Evolutionary conservation across 2,888 invertebrate species (phyloP), one percentile per base, ranked within the genome.

Genomic region (Papilio gigon): DNA sequence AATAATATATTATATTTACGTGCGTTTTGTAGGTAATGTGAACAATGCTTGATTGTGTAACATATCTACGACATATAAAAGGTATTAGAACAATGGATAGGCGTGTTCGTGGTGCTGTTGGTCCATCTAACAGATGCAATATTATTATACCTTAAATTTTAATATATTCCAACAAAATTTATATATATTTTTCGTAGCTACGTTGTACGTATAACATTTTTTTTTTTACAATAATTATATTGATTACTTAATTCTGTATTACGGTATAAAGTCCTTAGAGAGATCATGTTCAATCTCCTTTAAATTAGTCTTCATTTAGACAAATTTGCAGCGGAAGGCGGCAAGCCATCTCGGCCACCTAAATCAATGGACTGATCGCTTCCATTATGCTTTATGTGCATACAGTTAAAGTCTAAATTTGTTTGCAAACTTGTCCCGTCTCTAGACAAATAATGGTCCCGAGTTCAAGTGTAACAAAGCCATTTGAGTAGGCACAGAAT

Each of bases 51-150:
- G 80, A 79, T 78, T 81, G 84, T 82, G 84, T 86, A n/a, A n/a
- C n/a, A n/a, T n/a, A 83, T 73, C 75, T 75, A 84, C 81, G 79
- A 79, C 78, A 78, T 80, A 85, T 86, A 84, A 84, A 81, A n/a
- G 86, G 82, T 84, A 80, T 80, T 78, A 79, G 78, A 88, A 90
- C 90, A 90, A 89, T 90, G 75, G 86, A 78, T 83, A 88, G 89
- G 87, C 77, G 86, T 76, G 88, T 84, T 82, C 79, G 75, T 47
- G 12, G 40, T 40, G 42, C 20, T 53, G 42, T 53, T 40, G 25
- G 25, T 53, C 30, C 2, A 30, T 56, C 30, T 56, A 30, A 30
- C 30, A 53, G 14, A 50, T n/a, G 27, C n/a, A 50, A 47, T 4
- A 47, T 33, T 47, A 27, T 4, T 25, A 25, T 50, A 50, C 1